Base-by-base conservation (phyloP, 2,888 invertebrate genomes). In the Amblyjoppa fuscipennis region DNA sequence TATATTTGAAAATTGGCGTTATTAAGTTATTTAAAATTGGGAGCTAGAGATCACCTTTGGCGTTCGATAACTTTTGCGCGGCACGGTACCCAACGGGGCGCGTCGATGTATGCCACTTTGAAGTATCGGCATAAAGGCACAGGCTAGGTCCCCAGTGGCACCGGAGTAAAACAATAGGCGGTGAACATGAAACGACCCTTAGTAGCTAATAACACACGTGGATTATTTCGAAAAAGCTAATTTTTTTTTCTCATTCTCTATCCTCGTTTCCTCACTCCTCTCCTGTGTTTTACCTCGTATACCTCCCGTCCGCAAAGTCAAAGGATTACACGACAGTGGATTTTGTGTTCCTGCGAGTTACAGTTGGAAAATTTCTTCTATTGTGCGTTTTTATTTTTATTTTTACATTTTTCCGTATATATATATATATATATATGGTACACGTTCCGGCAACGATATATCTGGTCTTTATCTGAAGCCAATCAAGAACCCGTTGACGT, bases 111-210 rank as follows among this genome's bases (percentile, higher is more conserved):
- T 85, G 78, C 88, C 90, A 92, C 93, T 93, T 93, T 93, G 93
- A 93, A 92, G 93, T 93, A 92, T 92, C 89, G 92, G 88, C 91
- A 92, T 92, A 92, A 93, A 93, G 90, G 91, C 91, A 83, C 66
- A 53, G 45, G 28, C 45, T 51, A 83, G 89, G 88, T 89, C 91
- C 89, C 90, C 88, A 88, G 91, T 89, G 89, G 90, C 88, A 91
- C 88, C 89, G 88, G 89, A 89, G 68, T 82, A 91, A 92, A 94
- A 94, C 92, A 93, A 94, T 93, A 90, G 92, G 92, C 92, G 91
- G 91, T 90, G 91, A 92, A 93, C 93, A 93, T 94, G 93, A 94
- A 93, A 94, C 93, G 92, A 92, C 93, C 93, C 93, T 93, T 92
- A 91, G 90, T 90, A 91, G 93, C 93, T 93, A 93, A 92, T 93